Conservation (phyloP, 2,888 invertebrate species). For the Leucophenga maculata region DNA sequence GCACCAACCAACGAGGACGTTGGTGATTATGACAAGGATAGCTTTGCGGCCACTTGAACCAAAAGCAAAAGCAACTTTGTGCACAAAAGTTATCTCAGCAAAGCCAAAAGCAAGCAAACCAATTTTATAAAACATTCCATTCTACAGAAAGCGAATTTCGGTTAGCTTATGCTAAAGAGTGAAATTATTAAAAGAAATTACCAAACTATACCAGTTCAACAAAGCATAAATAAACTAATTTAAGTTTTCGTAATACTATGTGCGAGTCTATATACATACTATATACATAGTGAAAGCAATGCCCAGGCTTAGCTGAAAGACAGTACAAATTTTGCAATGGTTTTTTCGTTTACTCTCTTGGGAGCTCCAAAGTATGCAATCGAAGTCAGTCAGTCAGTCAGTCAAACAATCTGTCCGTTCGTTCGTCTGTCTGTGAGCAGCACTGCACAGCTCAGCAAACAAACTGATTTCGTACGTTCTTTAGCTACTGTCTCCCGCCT, state of each 20-base stretch:
- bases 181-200: constrained; percentile 53
- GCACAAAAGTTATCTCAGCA: constrained; percentile 21
- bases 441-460: no score
- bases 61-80: no score
- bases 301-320: no score
- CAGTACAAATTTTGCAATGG: no score
- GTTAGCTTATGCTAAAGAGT: constrained; percentile 8
- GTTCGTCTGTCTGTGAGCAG: constrained; percentile 16
- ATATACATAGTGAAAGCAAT: no score
- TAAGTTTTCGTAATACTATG: neutral
- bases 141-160: neutral
- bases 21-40: neutral
- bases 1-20: neutral
- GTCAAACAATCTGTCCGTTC: neutral
- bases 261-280: no score
- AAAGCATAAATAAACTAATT: constrained; percentile 57
- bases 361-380: no score
- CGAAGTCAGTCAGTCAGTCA: no score
- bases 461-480: no score
- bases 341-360: no score
- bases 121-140: neutral
- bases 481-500: no score
- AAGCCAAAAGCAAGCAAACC: constrained; percentile 1
- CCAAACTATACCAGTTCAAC: constrained; percentile 48
- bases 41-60: neutral